Evolutionary conservation across 2,113 vertebrate genomes (phyloP).

Genomic region (Hippocampus guttulatus): DNA sequence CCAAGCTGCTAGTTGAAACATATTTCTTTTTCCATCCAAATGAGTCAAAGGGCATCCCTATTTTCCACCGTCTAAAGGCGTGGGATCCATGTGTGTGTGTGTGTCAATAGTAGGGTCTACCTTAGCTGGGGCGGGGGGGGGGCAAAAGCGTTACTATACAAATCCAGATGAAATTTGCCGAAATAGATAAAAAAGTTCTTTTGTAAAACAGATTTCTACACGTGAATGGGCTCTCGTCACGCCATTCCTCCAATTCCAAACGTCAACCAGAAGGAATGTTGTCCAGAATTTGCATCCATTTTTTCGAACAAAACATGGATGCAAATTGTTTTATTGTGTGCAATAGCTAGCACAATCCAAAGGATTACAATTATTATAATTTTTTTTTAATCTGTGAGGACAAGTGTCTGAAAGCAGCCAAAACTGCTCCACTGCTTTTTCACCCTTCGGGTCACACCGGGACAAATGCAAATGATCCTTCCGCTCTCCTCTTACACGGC

Average conservation of each 20-base stretch:
- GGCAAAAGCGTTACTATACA: constrained; percentile 60
- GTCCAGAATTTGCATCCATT: no score
- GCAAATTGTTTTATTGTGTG: no score
- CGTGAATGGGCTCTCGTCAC: no score
- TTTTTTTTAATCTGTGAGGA: no score
- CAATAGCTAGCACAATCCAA: no score
- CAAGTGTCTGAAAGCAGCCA: no score
- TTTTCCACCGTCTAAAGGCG: constrained; percentile 44
- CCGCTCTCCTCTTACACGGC: not conserved
- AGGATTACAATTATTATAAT: no score
- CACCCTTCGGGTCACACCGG: constrained; percentile 17
- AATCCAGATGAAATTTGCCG: constrained; percentile 43
- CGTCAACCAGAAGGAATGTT: not conserved
- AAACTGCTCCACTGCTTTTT: not conserved
- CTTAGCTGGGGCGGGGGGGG: constrained; percentile 29
- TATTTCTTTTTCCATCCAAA: constrained; percentile 71
- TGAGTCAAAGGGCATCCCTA: constrained; percentile 65
- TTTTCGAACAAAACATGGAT: no score
- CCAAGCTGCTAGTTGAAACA: constrained; percentile 69
- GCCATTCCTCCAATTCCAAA: not conserved
- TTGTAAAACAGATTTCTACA: no score
- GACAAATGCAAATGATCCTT: constrained; percentile 30
- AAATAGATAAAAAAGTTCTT: no score
- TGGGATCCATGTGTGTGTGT: constrained; percentile 4
- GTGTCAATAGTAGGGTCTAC: constrained; percentile 35